These are phyloP conservation scores for Furcifer pardalis DNA, from an alignment of 2,797 vertebrate genomes.

Conservation along the genomic window DNA sequence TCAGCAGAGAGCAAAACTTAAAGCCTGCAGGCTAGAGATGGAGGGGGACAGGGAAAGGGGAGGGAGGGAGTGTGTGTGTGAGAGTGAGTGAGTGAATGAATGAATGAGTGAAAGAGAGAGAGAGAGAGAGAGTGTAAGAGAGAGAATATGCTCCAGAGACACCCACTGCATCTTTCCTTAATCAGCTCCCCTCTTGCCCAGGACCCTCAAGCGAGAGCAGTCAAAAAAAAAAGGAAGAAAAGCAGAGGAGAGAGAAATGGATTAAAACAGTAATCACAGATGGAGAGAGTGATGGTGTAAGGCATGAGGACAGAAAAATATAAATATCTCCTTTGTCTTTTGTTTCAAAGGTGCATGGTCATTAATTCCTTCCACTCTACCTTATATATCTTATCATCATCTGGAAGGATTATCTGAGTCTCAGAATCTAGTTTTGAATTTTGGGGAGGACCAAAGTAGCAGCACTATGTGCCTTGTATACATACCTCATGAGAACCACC, in stretches of 20 bases:
- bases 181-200: not conserved
- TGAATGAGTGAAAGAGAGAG: too few species aligned
- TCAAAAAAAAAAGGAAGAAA: slow-evolving; percentile 6
- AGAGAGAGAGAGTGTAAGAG: not conserved
- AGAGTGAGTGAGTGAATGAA: too few species aligned
- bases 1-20: slow-evolving; percentile 31
- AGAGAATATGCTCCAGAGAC: not conserved
- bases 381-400: not conserved
- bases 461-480: not conserved
- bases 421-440: not conserved
- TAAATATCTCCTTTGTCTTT: not conserved
- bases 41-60: not conserved
- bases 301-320: not conserved
- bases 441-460: too few species aligned
- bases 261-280: not conserved
- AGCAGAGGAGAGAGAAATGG: not conserved
- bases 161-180: not conserved
- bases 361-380: not conserved
- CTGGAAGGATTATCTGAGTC: not conserved
- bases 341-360: not conserved
- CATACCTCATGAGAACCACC: not conserved
- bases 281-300: not conserved
- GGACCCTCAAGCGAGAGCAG: not conserved
- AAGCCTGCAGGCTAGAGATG: not conserved
- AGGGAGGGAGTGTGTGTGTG: too few species aligned